These are phyloP conservation scores for Tadarida brasiliensis DNA, from an alignment of 2,797 vertebrate species.

Conservation along the genomic window DNA sequence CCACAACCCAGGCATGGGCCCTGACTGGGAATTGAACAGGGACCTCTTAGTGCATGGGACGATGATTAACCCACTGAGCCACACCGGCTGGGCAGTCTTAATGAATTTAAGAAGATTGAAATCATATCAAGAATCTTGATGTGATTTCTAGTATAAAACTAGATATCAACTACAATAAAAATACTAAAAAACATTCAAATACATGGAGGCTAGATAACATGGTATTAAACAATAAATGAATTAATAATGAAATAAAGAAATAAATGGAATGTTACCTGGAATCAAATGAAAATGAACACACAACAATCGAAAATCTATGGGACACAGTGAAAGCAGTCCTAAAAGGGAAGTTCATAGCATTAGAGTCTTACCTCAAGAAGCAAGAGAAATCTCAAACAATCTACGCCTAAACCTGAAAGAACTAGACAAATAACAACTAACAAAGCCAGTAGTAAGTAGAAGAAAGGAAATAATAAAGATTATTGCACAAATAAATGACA, in stretches of 20 bases:
- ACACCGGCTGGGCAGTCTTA: background rate
- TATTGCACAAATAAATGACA: background rate
- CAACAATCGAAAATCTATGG: background rate
- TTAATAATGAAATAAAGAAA: background rate
- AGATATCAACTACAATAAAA: background rate
- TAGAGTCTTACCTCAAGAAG: background rate
- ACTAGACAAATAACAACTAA: background rate
- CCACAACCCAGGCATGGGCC: too few species aligned
- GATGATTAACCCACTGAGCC: too few species aligned
- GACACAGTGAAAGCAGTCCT: background rate
- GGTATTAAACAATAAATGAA: background rate
- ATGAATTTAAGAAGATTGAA: background rate
- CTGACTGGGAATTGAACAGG: too few species aligned
- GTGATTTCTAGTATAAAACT: background rate
- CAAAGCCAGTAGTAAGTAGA: background rate
- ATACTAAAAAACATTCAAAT: background rate
- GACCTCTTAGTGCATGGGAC: too few species aligned
- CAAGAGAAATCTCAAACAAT: background rate
- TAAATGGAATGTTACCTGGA: background rate
- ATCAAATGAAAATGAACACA: background rate
- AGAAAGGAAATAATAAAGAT: background rate
- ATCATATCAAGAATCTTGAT: background rate
- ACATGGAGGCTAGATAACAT: background rate
- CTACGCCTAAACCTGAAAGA: background rate
- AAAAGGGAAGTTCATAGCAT: background rate